These are phyloP conservation scores for Sisyra nigra DNA, from an alignment of 2,888 invertebrate genomes.

Conservation along the genomic window DNA sequence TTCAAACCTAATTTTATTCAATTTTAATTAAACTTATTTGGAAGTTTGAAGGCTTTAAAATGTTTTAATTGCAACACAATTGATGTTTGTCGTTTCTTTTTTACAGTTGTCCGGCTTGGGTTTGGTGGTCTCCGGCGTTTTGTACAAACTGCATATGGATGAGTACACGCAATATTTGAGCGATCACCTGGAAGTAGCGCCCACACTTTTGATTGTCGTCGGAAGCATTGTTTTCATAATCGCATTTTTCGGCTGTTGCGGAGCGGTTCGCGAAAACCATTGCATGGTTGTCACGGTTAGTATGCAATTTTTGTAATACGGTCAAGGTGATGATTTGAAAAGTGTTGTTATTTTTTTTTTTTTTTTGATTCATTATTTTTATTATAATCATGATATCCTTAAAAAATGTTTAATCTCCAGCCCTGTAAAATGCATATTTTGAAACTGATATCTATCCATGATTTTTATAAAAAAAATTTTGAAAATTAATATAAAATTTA, in stretches of 20 bases:
- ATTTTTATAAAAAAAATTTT: too few relatives aligned
- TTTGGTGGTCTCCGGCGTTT: constrained; percentile 40
- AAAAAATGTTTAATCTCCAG: too few relatives aligned
- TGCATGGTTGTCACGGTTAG: constrained; percentile 65
- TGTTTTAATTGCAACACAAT: background rate
- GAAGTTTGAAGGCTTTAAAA: too few relatives aligned
- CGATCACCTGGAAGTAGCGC: constrained; percentile 31
- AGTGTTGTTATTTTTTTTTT: too few relatives aligned
- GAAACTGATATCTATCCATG: too few relatives aligned
- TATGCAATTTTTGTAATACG: constrained; percentile 12
- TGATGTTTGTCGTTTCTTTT: constrained; percentile 12
- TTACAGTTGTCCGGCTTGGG: constrained; percentile 45
- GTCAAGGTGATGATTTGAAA: too few relatives aligned
- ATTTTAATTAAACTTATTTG: too few relatives aligned
- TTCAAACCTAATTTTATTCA: too few relatives aligned
- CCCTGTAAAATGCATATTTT: constrained; percentile 6
- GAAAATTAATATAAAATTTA: too few relatives aligned
- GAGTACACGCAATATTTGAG: constrained; percentile 30
- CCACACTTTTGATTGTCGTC: constrained; percentile 41
- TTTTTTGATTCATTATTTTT: too few relatives aligned
- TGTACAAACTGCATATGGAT: constrained; percentile 36
- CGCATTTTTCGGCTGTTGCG: constrained; percentile 78
- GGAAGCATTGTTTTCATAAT: constrained; percentile 58
- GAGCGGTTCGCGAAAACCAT: constrained; percentile 71
- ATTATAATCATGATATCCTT: too few relatives aligned